Evolutionary conservation across 2,113 vertebrate species (phyloP), one percentile per base, ranked within the genome.

Genomic region (Rhinolophus sinicus): DNA sequence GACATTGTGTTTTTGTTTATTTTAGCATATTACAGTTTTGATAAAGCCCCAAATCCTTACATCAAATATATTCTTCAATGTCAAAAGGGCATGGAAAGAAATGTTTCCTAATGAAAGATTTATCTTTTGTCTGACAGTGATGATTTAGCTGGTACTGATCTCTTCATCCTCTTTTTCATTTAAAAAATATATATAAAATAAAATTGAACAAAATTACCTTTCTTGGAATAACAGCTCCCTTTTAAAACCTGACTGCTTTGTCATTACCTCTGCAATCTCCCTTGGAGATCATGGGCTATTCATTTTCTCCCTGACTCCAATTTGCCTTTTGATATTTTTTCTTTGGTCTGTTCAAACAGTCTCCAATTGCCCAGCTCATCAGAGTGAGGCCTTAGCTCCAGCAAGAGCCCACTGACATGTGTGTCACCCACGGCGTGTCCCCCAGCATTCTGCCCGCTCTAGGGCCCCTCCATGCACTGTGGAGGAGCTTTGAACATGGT

Each of bases 281-380:
- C 96, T 97, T 93, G 97, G 97, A 98, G 97, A 98, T 98, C 98
- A 98, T 58, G 91, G 78, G 94, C 96, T 96, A 96, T 97, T 98
- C 93, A 87, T 98, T 98, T 97, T 96, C 97, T 96, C 96, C 96
- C 97, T 58, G 93, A 15, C 98, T 98, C 93, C 94, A 98, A 95
- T 97, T 97, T 80, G 19, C 83, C 87, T 98, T 98, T 98, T 98
- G 93, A 98, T 98, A 97, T 96, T 97, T 96, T 54, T 93, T 84
- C 90, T 97, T 98, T 97, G 77, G 93, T 96, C 96, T 97, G 91
- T 97, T 98, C 98, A 98, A 97, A 98, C 87, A 95, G 93, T 87
- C 40, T 93, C 70, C 95, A n/a, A 97, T 97, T 95, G 97, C 95
- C 88, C 65, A 6, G 92, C 90, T 98, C 95, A 96, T 96, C 96